Conservation (phyloP, 2,888 invertebrate genomes). For the Hyles lineata region DNA sequence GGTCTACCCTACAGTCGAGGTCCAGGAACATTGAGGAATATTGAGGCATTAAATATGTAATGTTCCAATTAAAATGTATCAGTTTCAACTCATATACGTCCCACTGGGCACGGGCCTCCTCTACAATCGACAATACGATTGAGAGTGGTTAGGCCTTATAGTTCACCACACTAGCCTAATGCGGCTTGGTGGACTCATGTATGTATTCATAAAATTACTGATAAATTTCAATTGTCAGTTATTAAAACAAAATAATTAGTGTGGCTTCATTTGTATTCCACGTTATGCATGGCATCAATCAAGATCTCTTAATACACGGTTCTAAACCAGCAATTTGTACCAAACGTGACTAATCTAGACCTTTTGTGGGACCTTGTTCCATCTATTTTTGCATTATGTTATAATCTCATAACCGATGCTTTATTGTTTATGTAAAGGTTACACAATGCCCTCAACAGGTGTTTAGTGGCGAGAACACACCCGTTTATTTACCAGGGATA, state of each 20-base stretch:
- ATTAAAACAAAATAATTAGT: constrained; percentile 10
- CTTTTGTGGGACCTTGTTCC: constrained; percentile 21
- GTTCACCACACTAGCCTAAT: no score
- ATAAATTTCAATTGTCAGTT: neutral
- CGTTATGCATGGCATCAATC: constrained; percentile 25
- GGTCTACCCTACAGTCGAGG: no score
- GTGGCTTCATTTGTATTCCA: constrained; percentile 22
- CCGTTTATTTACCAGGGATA: neutral
- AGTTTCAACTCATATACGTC: no score
- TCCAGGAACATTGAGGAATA: no score
- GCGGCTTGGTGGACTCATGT: no score
- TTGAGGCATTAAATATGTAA: no score
- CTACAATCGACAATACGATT: no score
- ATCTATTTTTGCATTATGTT: constrained; percentile 23
- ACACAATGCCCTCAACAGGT: neutral
- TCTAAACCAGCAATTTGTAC: constrained; percentile 5
- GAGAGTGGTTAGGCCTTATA: no score
- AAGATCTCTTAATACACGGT: constrained; percentile 18
- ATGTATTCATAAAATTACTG: neutral
- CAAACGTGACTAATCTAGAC: constrained; percentile 26
- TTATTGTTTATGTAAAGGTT: constrained; percentile 17
- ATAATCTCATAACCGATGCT: constrained; percentile 18
- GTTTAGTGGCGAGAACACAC: neutral
- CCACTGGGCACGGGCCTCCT: no score
- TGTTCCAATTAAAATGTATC: no score